Percentiles rank a stretch among this genome's conserved stretches.
Evolutionary conservation across 2,888 invertebrate species (phyloP).

Genomic region (Noctua comes): DNA sequence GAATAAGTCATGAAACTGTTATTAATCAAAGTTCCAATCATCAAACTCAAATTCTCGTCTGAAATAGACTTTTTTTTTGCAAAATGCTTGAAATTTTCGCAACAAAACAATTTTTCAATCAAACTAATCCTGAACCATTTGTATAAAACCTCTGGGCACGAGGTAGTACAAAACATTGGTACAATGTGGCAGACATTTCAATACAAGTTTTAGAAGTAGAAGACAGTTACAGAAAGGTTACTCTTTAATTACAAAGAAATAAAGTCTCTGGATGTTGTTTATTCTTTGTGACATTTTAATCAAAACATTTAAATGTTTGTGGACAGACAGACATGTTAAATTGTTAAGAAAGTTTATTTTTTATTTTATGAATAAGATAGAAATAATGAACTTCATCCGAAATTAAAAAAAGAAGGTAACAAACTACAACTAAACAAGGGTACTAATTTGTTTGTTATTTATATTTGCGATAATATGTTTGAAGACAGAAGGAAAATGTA

Average conservation of each 20-base stretch:
- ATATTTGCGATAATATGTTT: background rate
- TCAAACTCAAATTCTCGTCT: background rate
- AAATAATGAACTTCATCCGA: background rate
- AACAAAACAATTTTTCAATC: background rate
- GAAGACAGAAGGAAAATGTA: background rate
- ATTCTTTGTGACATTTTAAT: slow-evolving; percentile 51
- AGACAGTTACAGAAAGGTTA: slow-evolving; percentile 61
- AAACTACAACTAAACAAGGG: no score
- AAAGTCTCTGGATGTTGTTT: slow-evolving; percentile 54
- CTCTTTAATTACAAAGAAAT: slow-evolving; percentile 56
- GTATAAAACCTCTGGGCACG: slow-evolving; percentile 9
- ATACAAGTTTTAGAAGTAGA: slow-evolving; percentile 68
- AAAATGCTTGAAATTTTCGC: background rate
- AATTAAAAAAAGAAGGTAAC: background rate
- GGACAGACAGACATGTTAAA: background rate
- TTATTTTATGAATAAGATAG: background rate
- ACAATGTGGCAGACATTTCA: slow-evolving; percentile 70
- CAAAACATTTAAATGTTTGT: slow-evolving; percentile 29
- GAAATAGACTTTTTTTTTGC: background rate
- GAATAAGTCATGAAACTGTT: background rate
- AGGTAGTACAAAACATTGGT: slow-evolving; percentile 43
- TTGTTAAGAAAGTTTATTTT: background rate
- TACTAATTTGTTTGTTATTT: background rate
- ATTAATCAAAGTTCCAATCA: background rate
- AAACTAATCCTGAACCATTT: background rate